These are phyloP conservation scores for Bradypodion pumilum DNA, from an alignment of 2,797 vertebrate genomes.

Conservation along the genomic window DNA sequence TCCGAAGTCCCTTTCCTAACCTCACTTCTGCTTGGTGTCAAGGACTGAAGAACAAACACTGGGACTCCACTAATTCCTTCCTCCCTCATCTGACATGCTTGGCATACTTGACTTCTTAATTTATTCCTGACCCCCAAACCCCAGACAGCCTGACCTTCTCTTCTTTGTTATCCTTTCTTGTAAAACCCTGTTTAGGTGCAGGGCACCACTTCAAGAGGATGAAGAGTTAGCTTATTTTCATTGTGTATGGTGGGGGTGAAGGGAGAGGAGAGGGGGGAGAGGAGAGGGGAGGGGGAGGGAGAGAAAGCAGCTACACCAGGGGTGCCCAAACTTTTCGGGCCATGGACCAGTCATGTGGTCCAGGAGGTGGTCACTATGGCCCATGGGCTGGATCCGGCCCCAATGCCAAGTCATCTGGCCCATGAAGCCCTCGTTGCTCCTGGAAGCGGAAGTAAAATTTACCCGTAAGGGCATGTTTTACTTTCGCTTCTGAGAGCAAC, in stretches of 20 bases:
- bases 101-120: neutral
- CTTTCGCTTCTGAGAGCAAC: too few relatives aligned
- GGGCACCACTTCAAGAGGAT: conserved; percentile 7
- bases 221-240: conserved; percentile 27
- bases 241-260: neutral
- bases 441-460: too few relatives aligned
- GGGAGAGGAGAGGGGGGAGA: too few relatives aligned
- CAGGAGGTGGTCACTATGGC: too few relatives aligned
- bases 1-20: neutral
- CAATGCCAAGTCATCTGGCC: too few relatives aligned
- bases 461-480: too few relatives aligned
- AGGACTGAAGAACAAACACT: neutral
- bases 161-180: conserved; percentile 36
- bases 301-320: neutral
- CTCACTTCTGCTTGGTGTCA: neutral
- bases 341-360: too few relatives aligned
- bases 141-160: conserved; percentile 20
- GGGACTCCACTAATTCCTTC: neutral
- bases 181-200: conserved; percentile 7
- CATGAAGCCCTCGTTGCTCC: too few relatives aligned
- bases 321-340: too few relatives aligned
- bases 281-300: neutral
- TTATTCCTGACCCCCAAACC: conserved; percentile 23
- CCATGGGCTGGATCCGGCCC: too few relatives aligned
- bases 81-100: neutral